Conservation (phyloP, 2,797 vertebrate species). For the Serranus cabrilla region DNA sequence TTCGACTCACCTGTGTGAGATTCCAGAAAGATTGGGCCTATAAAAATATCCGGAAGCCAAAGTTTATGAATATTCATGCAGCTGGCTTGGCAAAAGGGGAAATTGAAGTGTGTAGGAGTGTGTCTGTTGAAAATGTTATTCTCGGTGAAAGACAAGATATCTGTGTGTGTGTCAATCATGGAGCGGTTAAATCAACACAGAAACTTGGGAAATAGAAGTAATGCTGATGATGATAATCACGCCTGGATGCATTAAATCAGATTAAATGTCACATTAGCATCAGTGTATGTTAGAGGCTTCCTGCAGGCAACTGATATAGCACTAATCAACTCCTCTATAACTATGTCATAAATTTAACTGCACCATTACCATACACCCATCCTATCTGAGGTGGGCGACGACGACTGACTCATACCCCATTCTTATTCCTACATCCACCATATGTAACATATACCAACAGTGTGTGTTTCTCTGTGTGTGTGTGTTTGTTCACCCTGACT, state of each 20-base stretch:
- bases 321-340: constrained; percentile 42
- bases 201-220: constrained; percentile 32
- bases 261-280: constrained; percentile 68
- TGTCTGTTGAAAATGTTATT: constrained; percentile 46
- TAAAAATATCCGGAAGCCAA: constrained; percentile 47
- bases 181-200: constrained; percentile 38
- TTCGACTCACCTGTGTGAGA: constrained; percentile 18
- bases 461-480: constrained; percentile 29
- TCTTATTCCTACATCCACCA: constrained; percentile 8
- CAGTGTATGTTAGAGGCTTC: constrained; percentile 37
- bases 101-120: constrained; percentile 29
- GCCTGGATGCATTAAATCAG: constrained; percentile 47
- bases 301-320: constrained; percentile 21
- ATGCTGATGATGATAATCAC: constrained; percentile 48
- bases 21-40: constrained; percentile 14
- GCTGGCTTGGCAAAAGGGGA: constrained; percentile 1
- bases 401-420: constrained; percentile 39
- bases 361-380: constrained; percentile 36
- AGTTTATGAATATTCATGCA: constrained; percentile 30
- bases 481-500: constrained; percentile 19
- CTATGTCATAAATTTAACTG: constrained; percentile 33
- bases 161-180: constrained; percentile 35
- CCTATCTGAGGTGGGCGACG: constrained; percentile 16
- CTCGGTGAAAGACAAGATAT: constrained; percentile 41
- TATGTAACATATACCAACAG: constrained; percentile 21